Evolutionary conservation across 2,113 vertebrate genomes (phyloP), one percentile per base, ranked within the genome.

Genomic region (Limnothrissa miodon): DNA sequence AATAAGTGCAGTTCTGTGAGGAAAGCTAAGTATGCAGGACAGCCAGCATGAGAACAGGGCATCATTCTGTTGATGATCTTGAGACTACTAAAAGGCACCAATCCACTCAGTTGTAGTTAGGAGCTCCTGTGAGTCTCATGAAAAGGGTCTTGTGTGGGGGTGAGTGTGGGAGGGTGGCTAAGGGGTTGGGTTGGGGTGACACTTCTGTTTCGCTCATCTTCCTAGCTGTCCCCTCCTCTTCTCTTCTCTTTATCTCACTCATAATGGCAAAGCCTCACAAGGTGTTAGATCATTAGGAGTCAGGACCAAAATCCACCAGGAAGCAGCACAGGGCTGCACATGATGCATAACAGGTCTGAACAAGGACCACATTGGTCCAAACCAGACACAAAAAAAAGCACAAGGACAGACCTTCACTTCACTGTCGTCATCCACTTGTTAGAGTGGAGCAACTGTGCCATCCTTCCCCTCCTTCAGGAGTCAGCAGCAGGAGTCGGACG

Each of bases 241-340:
- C n/a, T n/a, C n/a, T n/a, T n/a, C 39, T 51, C 82, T 70, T 15
- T 83, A 42, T 70, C 53, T 11, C 29, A 42, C 51, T 82, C 13
- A 21, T 1, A 56, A 19, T 81, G 45, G 45, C 46, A 19, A 78
- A 0, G 25, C 39, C 51, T 44, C 78, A 6, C 21, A 48, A 48
- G 46, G 46, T 15, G 46, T 48, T 48, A 13, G 10, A 48, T 48
- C 46, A 48, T 48, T 48, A 48, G 46, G 15, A 48, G 15, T 42
- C 42, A 42, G 10, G 46, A 48, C 10, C 15, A 2, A 48, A 56
- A 56, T 23, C 51, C 51, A 19, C 23, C 21, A 23, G 51, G n/a
- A n/a, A 23, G 21, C 0, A 19, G 1, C 42, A 42, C 42, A 42
- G 2, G n/a, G n/a, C n/a, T n/a, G n/a, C n/a, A n/a, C n/a, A n/a